Percentiles rank a stretch among this genome's conserved stretches.
These are phyloP conservation scores for Atta colombica DNA, from an alignment of 1,140 invertebrate genomes.

Conservation along the genomic window DNA sequence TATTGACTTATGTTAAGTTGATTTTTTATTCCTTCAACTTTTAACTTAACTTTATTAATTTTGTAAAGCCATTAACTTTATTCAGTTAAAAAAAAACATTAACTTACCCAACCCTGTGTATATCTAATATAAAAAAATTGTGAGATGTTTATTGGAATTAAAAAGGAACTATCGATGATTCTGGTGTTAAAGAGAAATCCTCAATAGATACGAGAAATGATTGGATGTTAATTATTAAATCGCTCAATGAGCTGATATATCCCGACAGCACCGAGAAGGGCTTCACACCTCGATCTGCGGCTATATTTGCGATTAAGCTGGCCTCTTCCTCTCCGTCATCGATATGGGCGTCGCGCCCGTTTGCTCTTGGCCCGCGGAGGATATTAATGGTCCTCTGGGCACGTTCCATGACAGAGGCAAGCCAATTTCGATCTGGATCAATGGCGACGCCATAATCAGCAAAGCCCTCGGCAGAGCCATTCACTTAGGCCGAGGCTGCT, in stretches of 20 bases:
- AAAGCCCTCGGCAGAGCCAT: constrained; percentile 74
- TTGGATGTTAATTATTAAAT: constrained; percentile 21
- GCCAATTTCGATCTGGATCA: constrained; percentile 76
- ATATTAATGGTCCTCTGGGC: constrained; percentile 74
- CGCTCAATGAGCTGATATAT: constrained; percentile 21
- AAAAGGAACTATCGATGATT: too few relatives aligned
- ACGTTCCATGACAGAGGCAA: constrained; percentile 73
- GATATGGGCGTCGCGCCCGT: constrained; percentile 40
- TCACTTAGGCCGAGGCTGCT: constrained; percentile 71
- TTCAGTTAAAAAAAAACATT: too few relatives aligned
- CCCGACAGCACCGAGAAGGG: constrained; percentile 5
- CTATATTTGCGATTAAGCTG: constrained; percentile 51
- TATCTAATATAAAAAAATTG: too few relatives aligned
- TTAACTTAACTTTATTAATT: too few relatives aligned
- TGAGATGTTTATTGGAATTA: too few relatives aligned
- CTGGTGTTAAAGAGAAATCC: background rate
- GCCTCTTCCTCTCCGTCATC: constrained; percentile 33
- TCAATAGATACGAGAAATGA: background rate
- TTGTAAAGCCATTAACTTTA: too few relatives aligned
- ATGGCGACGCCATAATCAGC: constrained; percentile 75
- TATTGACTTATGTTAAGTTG: too few relatives aligned
- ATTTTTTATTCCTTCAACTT: too few relatives aligned
- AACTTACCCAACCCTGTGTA: too few relatives aligned
- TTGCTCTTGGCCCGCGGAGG: constrained; percentile 49
- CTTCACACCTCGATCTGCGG: constrained; percentile 44